Percentiles rank a stretch among this genome's conserved stretches.
phyloP scores from a whole-genome alignment of 2,888 invertebrate species.

The Rosalia funebris region DNA sequence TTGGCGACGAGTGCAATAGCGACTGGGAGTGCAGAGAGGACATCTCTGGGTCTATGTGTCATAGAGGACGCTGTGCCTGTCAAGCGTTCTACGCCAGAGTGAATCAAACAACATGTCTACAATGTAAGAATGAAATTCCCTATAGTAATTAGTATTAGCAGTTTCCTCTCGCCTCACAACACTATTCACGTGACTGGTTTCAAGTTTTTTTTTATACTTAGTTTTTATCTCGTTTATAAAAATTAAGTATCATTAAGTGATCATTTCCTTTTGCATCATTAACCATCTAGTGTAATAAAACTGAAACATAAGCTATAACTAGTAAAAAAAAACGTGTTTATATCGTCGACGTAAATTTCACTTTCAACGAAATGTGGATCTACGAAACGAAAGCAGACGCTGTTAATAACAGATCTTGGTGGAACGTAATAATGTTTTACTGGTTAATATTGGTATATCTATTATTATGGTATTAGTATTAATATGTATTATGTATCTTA shows the following conservation, averaged over 20 bases:
- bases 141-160: neutral
- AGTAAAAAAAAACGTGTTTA: neutral
- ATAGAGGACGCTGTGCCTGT: slow-evolving; percentile 80
- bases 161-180: neutral
- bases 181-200: neutral
- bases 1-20: slow-evolving; percentile 73
- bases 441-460: no score
- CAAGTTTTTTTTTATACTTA: neutral
- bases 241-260: no score
- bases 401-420: no score
- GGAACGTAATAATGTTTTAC: no score
- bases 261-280: neutral
- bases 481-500: no score
- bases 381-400: no score
- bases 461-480: no score
- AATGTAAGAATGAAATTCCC: slow-evolving; percentile 74
- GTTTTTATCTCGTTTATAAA: no score
- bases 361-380: no score
- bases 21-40: slow-evolving; percentile 72
- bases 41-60: slow-evolving; percentile 73
- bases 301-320: neutral
- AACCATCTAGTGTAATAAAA: neutral
- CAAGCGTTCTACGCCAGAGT: slow-evolving; percentile 83
- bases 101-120: slow-evolving; percentile 82
- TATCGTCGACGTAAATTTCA: neutral